These are phyloP conservation scores for Cyprinodon tularosa DNA, from an alignment of 2,113 vertebrate species.

Conservation along the genomic window DNA sequence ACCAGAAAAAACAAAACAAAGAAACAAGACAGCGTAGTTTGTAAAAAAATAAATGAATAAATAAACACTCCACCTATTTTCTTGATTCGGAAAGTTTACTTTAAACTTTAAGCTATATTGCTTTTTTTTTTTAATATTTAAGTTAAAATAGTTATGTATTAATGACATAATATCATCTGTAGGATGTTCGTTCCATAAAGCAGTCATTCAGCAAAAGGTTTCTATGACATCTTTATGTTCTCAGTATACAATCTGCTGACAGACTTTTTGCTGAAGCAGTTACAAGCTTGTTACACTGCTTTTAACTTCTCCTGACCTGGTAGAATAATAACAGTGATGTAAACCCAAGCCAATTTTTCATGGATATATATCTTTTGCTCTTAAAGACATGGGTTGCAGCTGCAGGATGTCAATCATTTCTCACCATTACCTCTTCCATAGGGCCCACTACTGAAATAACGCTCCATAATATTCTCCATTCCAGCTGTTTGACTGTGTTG, in stretches of 20 bases:
- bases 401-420: slow-evolving; percentile 64
- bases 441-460: slow-evolving; percentile 61
- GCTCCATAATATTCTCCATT: slow-evolving; percentile 48
- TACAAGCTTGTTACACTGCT: slow-evolving; percentile 43
- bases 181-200: neutral
- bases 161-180: neutral
- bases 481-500: slow-evolving; percentile 52
- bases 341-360: slow-evolving; percentile 61
- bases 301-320: slow-evolving; percentile 30
- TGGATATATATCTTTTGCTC: slow-evolving; percentile 38
- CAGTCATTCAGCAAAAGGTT: slow-evolving; percentile 21
- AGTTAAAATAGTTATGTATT: neutral
- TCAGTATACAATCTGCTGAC: slow-evolving; percentile 14
- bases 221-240: slow-evolving; percentile 18
- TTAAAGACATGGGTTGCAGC: slow-evolving; percentile 34
- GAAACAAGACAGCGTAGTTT: too few species aligned
- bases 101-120: neutral
- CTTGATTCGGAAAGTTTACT: neutral
- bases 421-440: slow-evolving; percentile 57
- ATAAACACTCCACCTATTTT: neutral
- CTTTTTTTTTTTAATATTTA: neutral
- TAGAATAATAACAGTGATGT: slow-evolving; percentile 70
- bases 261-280: slow-evolving; percentile 31
- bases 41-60: too few species aligned
- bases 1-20: too few species aligned